Conservation (phyloP, 92 coral and sea anemone species). For the Galaxea fascicularis region DNA sequence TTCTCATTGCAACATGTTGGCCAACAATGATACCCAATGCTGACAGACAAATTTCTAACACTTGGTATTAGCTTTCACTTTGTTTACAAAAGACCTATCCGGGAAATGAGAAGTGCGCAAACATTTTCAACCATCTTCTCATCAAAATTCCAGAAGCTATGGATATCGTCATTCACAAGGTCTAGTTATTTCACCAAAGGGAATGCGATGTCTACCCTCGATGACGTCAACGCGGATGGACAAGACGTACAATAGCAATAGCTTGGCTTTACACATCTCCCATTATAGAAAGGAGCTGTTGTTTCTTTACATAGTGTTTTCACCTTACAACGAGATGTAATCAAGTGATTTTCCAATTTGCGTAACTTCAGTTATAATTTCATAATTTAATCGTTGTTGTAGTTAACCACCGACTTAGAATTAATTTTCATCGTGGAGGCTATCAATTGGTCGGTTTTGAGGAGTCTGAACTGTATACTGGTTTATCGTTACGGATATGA, state of each 20-base stretch:
- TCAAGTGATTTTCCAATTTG: slow-evolving; percentile 4
- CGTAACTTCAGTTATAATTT: background rate
- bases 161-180: background rate
- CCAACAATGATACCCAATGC: background rate
- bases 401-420: background rate
- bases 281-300: background rate
- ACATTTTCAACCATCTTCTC: background rate
- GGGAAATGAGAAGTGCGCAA: background rate
- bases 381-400: background rate
- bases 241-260: background rate
- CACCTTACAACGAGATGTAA: background rate
- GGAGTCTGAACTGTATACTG: too few relatives aligned
- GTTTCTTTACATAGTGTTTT: background rate
- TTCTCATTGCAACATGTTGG: background rate
- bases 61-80: slow-evolving; percentile 1
- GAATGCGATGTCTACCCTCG: background rate
- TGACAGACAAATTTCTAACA: background rate
- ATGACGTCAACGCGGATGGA: slow-evolving; percentile 35
- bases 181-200: background rate
- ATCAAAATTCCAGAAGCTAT: background rate
- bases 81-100: slow-evolving; percentile 8
- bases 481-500: too few relatives aligned
- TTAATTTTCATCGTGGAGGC: too few relatives aligned
- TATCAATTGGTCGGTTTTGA: too few relatives aligned
- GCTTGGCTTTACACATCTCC: background rate